Evolutionary conservation across 2,888 invertebrate genomes (phyloP), one percentile per base, ranked within the genome.

Genomic region (Erebia ligea): DNA sequence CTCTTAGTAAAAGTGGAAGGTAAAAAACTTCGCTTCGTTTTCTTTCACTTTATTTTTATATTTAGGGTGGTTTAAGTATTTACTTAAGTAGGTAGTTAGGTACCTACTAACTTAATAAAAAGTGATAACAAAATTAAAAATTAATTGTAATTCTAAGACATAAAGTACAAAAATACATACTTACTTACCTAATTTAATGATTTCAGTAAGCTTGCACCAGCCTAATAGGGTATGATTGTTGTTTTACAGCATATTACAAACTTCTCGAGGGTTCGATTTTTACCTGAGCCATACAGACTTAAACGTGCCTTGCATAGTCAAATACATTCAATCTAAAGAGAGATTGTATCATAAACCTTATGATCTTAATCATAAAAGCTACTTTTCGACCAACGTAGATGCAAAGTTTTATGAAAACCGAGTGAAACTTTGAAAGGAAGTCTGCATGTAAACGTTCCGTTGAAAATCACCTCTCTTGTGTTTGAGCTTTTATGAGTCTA

Each of bases 401-500:
- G 63, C 45, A 68, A 61, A 58, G 66, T 66, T 67, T 72, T 68
- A 69, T 74, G 70, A 72, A 74, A 74, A 72, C 48, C 67, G 25
- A 42, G 65, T 50, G 69, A 70, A 69, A 72, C 54, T 54, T 65
- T 67, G 57, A 67, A 67, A 58, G 58, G 67, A 68, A 65, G 68
- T 68, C 54, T 54, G 59, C 62, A 66, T 66, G 70, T 54, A 72
- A 74, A 72, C 72, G 74, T 68, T 70, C 52, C 63, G 70, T 72
- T 70, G 68, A 61, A 74, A 72, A 72, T 74, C 67, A 68, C 70
- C 63, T 68, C 63, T 45, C 68, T 74, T 74, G 70, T 72, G 72
- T 74, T 67, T 69, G 65, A 50, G 58, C 52, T 68, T 34, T 68
- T 68, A 70, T 66, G 59, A 66, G 25, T 34, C 57, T 68, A 66